These are phyloP conservation scores for Corythornis leucogaster DNA, from an alignment of 2,797 vertebrate genomes.

Conservation along the genomic window DNA sequence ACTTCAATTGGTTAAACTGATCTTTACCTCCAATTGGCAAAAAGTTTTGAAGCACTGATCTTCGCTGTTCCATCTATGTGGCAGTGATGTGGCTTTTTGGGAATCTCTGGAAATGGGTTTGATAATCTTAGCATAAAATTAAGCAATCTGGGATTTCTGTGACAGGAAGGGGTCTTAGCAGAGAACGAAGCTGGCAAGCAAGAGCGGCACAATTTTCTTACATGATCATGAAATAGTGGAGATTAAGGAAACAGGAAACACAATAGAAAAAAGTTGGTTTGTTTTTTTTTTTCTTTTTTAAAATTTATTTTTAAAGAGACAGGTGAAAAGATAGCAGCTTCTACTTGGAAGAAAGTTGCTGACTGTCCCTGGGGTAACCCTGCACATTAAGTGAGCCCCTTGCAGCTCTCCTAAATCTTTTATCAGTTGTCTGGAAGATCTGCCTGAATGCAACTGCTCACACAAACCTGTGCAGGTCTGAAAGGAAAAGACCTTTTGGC, in stretches of 20 bases:
- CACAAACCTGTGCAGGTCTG: background rate
- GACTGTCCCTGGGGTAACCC: background rate
- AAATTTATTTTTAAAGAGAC: background rate
- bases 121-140: background rate
- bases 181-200: background rate
- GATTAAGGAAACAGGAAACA: background rate
- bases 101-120: background rate
- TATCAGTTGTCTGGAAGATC: accelerated
- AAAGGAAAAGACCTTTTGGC: background rate
- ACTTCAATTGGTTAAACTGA: background rate
- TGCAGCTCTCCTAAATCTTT: background rate
- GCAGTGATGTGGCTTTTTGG: background rate
- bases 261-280: background rate
- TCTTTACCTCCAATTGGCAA: background rate
- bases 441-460: background rate
- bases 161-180: background rate
- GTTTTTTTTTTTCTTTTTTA: too few relatives aligned
- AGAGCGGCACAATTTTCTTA: background rate
- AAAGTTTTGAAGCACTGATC: background rate
- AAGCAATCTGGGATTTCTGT: background rate
- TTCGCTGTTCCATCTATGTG: background rate
- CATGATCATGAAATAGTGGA: background rate
- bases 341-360: background rate
- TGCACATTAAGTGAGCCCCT: background rate
- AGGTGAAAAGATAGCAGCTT: background rate